Percentiles rank a stretch among this genome's conserved stretches.
Conservation (phyloP, 2,888 invertebrate genomes). For the Romanomermis culicivorax region DNA sequence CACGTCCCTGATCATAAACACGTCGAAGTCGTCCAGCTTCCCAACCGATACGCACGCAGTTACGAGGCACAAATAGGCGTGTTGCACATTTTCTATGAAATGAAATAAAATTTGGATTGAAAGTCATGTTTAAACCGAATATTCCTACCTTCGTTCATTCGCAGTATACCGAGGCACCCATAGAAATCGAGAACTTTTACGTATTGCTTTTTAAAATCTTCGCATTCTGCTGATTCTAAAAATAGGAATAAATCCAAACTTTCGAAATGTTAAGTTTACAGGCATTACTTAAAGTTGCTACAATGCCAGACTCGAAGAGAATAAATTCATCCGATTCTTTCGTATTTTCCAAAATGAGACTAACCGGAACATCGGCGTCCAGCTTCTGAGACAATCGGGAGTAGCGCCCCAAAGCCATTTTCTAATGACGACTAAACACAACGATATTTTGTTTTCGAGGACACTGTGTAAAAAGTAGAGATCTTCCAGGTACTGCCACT, state of each 20-base stretch:
- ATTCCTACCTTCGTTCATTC: constrained; percentile 29
- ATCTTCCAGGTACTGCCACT: too few species aligned
- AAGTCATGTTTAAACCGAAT: not conserved
- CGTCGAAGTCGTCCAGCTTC: constrained; percentile 76
- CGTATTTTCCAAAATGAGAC: constrained; percentile 9
- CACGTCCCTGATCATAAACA: constrained; percentile 79
- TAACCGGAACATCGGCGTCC: constrained; percentile 7
- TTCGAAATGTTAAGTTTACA: not conserved
- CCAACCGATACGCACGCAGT: constrained; percentile 90
- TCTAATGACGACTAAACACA: too few species aligned
- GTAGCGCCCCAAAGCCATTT: constrained; percentile 11
- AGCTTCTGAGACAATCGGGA: constrained; percentile 9
- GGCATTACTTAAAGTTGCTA: constrained; percentile 16
- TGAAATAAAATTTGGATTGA: not conserved
- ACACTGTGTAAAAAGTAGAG: too few species aligned
- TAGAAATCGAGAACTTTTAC: constrained; percentile 78
- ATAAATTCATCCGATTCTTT: constrained; percentile 16
- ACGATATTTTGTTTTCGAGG: too few species aligned
- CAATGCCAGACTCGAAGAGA: constrained; percentile 20
- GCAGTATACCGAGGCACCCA: constrained; percentile 79
- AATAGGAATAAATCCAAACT: not conserved
- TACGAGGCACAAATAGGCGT: constrained; percentile 61
- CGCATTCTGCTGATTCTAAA: constrained; percentile 58
- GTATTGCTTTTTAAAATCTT: constrained; percentile 66
- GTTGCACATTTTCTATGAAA: constrained; percentile 37